phyloP scores from a whole-genome alignment of 37 sponge, comb jelly and placozoan genomes.

The Tethya wilhelma region DNA sequence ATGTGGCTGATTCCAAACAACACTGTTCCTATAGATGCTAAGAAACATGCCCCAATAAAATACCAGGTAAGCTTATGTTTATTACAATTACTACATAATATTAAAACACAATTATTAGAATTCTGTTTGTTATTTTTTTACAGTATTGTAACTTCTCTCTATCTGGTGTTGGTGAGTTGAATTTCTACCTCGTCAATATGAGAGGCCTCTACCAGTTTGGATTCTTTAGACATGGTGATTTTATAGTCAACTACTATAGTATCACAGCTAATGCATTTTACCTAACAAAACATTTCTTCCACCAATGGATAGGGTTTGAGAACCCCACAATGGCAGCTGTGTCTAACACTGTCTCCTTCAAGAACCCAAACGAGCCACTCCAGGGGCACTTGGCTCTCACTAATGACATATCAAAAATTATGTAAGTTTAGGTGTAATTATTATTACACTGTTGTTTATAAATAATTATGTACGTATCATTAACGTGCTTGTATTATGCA shows the following conservation, averaged over 20 bases:
- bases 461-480: no score
- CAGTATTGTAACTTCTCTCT: no score
- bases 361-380: slow-evolving; percentile 69
- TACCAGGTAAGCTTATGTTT: slow-evolving; percentile 39
- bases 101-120: no score
- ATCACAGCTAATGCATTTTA: no score
- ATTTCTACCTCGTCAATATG: slow-evolving; percentile 34
- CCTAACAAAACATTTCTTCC: no score
- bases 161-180: not conserved
- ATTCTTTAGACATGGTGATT: slow-evolving; percentile 31
- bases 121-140: no score
- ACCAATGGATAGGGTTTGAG: slow-evolving; percentile 24
- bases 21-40: slow-evolving; percentile 33
- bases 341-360: slow-evolving; percentile 44
- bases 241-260: no score
- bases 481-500: slow-evolving; percentile 10
- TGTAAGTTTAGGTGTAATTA: no score
- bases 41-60: slow-evolving; percentile 57
- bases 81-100: no score
- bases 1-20: slow-evolving; percentile 56
- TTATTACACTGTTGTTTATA: no score
- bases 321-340: slow-evolving; percentile 53
- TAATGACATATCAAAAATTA: slow-evolving; percentile 40
- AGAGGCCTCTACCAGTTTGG: slow-evolving; percentile 15
- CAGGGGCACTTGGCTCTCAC: slow-evolving; percentile 70